Base-by-base conservation (phyloP, 2,888 invertebrate species). In the Polydesmus complanatus region DNA sequence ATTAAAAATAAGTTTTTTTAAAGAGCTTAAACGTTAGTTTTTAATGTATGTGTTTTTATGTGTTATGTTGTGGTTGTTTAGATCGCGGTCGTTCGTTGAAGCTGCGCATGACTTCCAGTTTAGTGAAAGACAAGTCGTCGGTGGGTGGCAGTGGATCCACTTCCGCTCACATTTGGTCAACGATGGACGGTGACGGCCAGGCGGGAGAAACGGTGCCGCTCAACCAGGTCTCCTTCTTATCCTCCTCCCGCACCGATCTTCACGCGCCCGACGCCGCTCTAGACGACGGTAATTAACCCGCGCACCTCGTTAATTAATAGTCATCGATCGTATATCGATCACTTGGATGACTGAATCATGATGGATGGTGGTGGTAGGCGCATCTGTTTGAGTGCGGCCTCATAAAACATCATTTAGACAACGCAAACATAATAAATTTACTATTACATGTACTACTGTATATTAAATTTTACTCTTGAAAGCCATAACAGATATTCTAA, bases 31-130 rank as follows among this genome's bases (percentile, higher is more conserved):
- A n/a, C n/a, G n/a, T n/a, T n/a, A n/a, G n/a, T n/a, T n/a, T n/a
- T n/a, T n/a, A n/a, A n/a, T n/a, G n/a, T n/a, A 52, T 55, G 23
- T 55, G 11, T 55, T 27, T 11, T 26, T 58, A 11, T 25, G 53
- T 27, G 11, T 23, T 21, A 58, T 25, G 1, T 27, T 21, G 3
- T 54, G n/a, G 27, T 22, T 22, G 27, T n/a, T n/a, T 50, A 55
- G 60, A 54, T 47, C 60, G 60, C 21, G 53, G 51, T 26, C 27
- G 60, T 22, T 62, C 62, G 11, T 26, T 62, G 8, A 62, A 62
- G 49, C 49, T 60, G 22, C 54, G 62, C 23, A 60, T 60, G 60
- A 27, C 62, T 37, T 25, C 37, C 52, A 50, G 47, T 14, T 19
- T 11, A 22, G 23, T 18, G 18, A 53, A 53, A 19, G 53, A 53